Percentiles rank a stretch among this genome's conserved stretches.
Conservation (phyloP, 2,797 vertebrate species). For the Rousettus madagascariensis region DNA sequence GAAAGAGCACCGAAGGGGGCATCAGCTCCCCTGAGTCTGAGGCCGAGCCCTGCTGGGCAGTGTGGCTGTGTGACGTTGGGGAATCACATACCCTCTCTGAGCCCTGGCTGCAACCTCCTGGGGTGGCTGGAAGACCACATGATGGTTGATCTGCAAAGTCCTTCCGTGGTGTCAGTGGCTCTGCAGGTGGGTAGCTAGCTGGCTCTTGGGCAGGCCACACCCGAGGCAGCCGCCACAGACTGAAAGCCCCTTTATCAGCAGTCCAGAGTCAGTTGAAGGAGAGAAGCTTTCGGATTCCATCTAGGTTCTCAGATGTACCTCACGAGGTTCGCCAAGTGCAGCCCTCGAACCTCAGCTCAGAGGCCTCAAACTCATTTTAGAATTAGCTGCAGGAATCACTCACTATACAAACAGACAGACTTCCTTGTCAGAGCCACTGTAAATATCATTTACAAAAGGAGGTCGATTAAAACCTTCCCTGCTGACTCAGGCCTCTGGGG, state of each 20-base stretch:
- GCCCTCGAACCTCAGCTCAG: background rate
- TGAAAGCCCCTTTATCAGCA: background rate
- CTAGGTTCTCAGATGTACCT: background rate
- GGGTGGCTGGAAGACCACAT: background rate
- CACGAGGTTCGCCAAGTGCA: background rate
- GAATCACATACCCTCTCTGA: background rate
- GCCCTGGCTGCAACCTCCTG: background rate
- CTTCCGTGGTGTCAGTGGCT: background rate
- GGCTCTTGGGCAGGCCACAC: rapidly evolving
- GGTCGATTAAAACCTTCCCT: conserved; percentile 48
- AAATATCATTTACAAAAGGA: conserved; percentile 55
- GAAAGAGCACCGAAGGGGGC: too few species aligned
- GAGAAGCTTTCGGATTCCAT: background rate
- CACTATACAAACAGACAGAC: conserved; percentile 26
- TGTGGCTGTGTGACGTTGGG: background rate
- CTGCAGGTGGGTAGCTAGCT: background rate
- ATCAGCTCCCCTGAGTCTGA: background rate
- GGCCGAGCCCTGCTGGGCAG: background rate
- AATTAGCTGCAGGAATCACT: conserved; percentile 38
- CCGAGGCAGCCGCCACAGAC: background rate
- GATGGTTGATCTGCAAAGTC: background rate
- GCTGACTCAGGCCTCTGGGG: background rate
- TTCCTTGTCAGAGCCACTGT: conserved; percentile 46
- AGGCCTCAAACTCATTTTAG: background rate
- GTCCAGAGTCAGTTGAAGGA: background rate